Percentiles rank a stretch among this genome's conserved stretches.
These are phyloP conservation scores for Microtus oregoni DNA, from an alignment of 2,113 vertebrate genomes.

Conservation along the genomic window DNA sequence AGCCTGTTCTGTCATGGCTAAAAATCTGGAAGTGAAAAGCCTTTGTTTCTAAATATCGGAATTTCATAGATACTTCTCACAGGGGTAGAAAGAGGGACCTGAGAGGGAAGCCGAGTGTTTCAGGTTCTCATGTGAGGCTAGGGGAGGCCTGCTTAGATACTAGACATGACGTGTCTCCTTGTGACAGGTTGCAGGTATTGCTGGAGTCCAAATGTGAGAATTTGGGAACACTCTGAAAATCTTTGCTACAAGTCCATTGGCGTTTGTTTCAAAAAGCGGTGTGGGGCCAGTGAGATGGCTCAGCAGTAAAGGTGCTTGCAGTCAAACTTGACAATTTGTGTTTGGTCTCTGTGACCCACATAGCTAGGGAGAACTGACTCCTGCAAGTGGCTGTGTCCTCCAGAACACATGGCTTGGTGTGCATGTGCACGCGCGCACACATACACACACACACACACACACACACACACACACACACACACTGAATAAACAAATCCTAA, in stretches of 20 bases:
- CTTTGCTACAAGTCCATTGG: background rate
- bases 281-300: background rate
- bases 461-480: background rate
- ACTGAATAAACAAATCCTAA: background rate
- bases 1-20: background rate
- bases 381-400: background rate
- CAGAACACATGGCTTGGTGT: background rate
- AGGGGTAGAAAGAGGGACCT: background rate
- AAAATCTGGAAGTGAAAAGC: background rate
- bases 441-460: background rate
- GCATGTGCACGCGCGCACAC: background rate
- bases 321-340: background rate
- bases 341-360: background rate
- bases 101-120: background rate
- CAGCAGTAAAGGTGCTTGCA: background rate
- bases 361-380: too few species aligned
- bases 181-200: background rate
- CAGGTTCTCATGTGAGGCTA: background rate
- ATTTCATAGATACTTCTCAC: background rate
- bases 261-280: background rate
- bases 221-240: background rate
- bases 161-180: background rate
- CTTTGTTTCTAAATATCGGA: background rate
- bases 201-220: background rate
- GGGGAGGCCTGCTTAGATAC: background rate